Evolutionary conservation across 2,888 invertebrate species (phyloP), one percentile per base, ranked within the genome.

Genomic region (Steinernema carpocapsae): DNA sequence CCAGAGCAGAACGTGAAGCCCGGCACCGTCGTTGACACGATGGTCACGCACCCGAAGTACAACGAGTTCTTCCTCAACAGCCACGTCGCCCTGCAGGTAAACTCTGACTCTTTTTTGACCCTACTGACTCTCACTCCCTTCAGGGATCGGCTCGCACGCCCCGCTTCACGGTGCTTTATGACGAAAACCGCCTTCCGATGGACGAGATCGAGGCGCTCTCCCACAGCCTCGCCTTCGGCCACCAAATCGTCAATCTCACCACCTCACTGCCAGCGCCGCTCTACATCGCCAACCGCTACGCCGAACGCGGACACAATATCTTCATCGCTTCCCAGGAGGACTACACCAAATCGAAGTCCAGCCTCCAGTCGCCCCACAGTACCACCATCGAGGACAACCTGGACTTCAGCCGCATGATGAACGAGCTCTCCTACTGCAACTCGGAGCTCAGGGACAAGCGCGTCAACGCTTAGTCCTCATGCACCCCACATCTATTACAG

Each of bases 121-220:
- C 12, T 32, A 19, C 32, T 19, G 2, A 43, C 6, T 26, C 4
- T 26, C 19, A 22, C 42, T 42, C 24, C n/a, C 19, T 76, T 22
- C 59, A 84, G 81, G 87, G 87, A 48, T 80, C 84, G 0, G 85
- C 83, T 2, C 79, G 79, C 29, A 80, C 82, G 6, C 86, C 87
- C 7, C 78, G 83, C 0, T 87, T 85, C 79, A 84, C 85, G 0
- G 80, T 87, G 1, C 73, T 87, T 10, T 26, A 75, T n/a, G 84
- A 87, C 70, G 85, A 86, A 22, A 72, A 42, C 48, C 75, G 82
- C 32, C 73, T 82, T 19, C 19, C 76, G 6, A 76, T 81, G 79
- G 83, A 86, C 52, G 76, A 75, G 12, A 48, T 87, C n/a, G 78
- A 87, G 70, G 74, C 72, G 7, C 32, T 84, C 22, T 82, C 85